A percentile compares a stretch with the other conserved stretches of the same genome.
Conservation (phyloP, 2,113 vertebrate genomes). For the Podarcis raffonei region DNA sequence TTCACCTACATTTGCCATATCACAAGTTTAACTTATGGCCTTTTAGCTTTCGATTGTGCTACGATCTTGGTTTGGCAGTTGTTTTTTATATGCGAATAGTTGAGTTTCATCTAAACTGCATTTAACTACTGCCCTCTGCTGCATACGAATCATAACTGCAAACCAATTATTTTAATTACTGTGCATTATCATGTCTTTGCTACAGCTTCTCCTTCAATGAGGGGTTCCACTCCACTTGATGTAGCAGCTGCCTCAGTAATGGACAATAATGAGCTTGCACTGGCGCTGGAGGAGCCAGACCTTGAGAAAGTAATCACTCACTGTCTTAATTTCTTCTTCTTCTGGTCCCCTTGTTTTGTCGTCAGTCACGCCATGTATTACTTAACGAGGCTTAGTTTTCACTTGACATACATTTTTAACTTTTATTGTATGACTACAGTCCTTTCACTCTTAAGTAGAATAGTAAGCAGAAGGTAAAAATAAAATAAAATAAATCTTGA, state of each 20-base stretch:
- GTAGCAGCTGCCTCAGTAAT: constrained; percentile 98
- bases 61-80: neutral
- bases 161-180: neutral
- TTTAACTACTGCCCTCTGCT: constrained; percentile 72
- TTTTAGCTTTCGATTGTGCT: constrained; percentile 3
- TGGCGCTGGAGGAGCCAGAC: constrained; percentile 94
- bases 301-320: constrained; percentile 86
- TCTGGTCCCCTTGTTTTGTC: neutral
- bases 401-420: neutral
- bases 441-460: neutral
- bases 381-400: neutral
- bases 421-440: neutral
- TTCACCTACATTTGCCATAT: neutral
- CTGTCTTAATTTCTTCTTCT: neutral
- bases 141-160: constrained; percentile 33
- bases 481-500: neutral
- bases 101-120: constrained; percentile 8
- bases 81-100: neutral
- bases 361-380: neutral
- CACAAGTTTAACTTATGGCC: neutral
- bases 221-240: constrained; percentile 95
- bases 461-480: too few species aligned
- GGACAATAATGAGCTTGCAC: constrained; percentile 97
- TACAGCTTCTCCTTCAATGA: constrained; percentile 94
- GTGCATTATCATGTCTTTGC: neutral